Percentiles rank a stretch among this genome's conserved stretches.
Evolutionary conservation across 2,113 vertebrate species (phyloP).

Genomic region (Rhinolophus sinicus): DNA sequence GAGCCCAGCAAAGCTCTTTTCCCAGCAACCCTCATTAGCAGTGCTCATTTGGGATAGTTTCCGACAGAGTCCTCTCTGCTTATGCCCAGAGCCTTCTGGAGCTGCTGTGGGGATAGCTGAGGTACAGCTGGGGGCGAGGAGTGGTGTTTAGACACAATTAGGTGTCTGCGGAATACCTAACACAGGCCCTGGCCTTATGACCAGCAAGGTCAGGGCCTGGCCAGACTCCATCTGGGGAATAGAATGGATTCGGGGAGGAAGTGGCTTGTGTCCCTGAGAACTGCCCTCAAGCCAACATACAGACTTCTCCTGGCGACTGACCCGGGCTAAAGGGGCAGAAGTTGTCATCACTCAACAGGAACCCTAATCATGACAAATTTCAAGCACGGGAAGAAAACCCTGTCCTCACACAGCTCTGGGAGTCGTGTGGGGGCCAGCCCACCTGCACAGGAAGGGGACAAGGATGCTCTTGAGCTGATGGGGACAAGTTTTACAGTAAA

Average conservation of each 20-base stretch:
- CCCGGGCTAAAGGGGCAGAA: conserved; percentile 68
- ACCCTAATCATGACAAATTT: conserved; percentile 53
- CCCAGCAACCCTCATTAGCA: accelerated
- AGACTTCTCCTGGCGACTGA: conserved; percentile 66
- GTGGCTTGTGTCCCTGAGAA: conserved; percentile 17
- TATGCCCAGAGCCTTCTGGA: neutral
- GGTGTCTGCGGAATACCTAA: neutral
- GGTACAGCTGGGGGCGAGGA: neutral
- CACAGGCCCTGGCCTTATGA: neutral
- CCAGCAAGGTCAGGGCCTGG: neutral
- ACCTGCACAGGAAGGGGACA: neutral
- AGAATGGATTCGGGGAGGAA: conserved; percentile 62
- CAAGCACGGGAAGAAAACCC: conserved; percentile 68
- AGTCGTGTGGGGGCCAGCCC: neutral
- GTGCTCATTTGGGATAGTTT: neutral
- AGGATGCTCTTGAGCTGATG: neutral
- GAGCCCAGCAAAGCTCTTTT: neutral
- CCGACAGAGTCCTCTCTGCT: neutral
- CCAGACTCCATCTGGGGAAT: neutral
- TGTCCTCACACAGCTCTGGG: neutral
- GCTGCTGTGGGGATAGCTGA: neutral
- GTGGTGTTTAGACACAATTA: accelerated
- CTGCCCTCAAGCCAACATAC: conserved; percentile 53
- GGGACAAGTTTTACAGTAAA: neutral
- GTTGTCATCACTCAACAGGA: conserved; percentile 61